A percentile compares a stretch with the other conserved stretches of the same genome.
Evolutionary conservation across 2,888 invertebrate species (phyloP).

Genomic region (Miltochrista miniata): DNA sequence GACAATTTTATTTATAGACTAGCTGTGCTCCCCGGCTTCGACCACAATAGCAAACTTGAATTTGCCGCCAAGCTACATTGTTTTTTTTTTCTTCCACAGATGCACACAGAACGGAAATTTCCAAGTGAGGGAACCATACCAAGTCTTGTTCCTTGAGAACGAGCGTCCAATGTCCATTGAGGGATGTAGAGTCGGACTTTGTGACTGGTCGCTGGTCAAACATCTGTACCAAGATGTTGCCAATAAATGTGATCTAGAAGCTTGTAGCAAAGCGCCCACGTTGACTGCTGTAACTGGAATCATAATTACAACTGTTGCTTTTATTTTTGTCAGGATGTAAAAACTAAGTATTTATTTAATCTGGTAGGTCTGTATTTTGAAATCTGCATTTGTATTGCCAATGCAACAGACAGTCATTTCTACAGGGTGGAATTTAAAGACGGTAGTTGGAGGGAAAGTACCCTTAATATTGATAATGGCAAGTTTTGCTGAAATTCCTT

Average conservation of each 20-base stretch:
- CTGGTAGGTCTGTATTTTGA: background rate
- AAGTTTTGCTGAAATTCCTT: too few relatives aligned
- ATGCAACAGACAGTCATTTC: background rate
- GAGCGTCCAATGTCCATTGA: conserved; percentile 87
- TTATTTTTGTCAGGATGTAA: conserved; percentile 27
- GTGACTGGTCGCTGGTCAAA: conserved; percentile 88
- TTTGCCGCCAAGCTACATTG: too few relatives aligned
- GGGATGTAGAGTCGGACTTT: conserved; percentile 90
- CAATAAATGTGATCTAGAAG: conserved; percentile 82
- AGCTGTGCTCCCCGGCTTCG: too few relatives aligned
- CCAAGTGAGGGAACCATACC: conserved; percentile 66
- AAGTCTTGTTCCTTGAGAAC: conserved; percentile 87
- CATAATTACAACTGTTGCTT: conserved; percentile 32
- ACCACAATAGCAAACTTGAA: too few relatives aligned
- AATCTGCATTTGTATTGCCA: background rate
- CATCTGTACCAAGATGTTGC: conserved; percentile 81
- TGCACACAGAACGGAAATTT: conserved; percentile 79
- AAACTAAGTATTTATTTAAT: background rate
- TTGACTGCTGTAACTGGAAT: conserved; percentile 33
- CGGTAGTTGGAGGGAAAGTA: too few relatives aligned
- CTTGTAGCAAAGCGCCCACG: conserved; percentile 72
- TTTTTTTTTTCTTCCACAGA: conserved; percentile 55
- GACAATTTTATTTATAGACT: too few relatives aligned
- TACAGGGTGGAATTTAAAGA: too few relatives aligned
- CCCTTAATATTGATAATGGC: too few relatives aligned